These are phyloP conservation scores for Ashinkailepas kermadecensis DNA, from an alignment of 2,888 invertebrate genomes.

Conservation along the genomic window DNA sequence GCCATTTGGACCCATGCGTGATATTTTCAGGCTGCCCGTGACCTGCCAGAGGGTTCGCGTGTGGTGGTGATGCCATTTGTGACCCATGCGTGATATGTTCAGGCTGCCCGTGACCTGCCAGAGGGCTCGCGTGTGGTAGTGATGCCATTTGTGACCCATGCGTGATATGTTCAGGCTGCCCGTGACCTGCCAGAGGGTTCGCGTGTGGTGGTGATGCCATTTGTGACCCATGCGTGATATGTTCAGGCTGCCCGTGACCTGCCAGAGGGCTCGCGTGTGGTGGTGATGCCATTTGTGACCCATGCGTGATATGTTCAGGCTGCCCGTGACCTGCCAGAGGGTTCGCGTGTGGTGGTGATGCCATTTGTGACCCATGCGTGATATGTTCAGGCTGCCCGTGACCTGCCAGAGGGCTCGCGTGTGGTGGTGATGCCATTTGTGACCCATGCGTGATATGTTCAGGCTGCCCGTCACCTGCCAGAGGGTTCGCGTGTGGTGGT, in stretches of 20 bases:
- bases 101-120: slow-evolving; percentile 62
- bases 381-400: slow-evolving; percentile 51
- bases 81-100: neutral
- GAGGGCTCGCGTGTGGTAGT: slow-evolving; percentile 82
- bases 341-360: slow-evolving; percentile 85
- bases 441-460: neutral
- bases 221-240: no score
- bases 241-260: slow-evolving; percentile 57
- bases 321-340: slow-evolving; percentile 66
- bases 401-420: slow-evolving; percentile 68
- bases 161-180: slow-evolving; percentile 46
- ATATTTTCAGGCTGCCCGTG: slow-evolving; percentile 51
- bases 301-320: slow-evolving; percentile 38
- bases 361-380: no score
- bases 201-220: slow-evolving; percentile 72
- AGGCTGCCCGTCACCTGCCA: slow-evolving; percentile 62
- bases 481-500: slow-evolving; percentile 82
- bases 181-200: slow-evolving; percentile 70
- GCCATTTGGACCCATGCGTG: no score
- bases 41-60: slow-evolving; percentile 68
- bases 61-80: slow-evolving; percentile 67
- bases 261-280: slow-evolving; percentile 73
- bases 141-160: no score
- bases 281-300: slow-evolving; percentile 53
- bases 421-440: slow-evolving; percentile 67